Evolutionary conservation across 1,140 invertebrate genomes (phyloP), one percentile per base, ranked within the genome.

Genomic region (Drosophila paulistorum): DNA sequence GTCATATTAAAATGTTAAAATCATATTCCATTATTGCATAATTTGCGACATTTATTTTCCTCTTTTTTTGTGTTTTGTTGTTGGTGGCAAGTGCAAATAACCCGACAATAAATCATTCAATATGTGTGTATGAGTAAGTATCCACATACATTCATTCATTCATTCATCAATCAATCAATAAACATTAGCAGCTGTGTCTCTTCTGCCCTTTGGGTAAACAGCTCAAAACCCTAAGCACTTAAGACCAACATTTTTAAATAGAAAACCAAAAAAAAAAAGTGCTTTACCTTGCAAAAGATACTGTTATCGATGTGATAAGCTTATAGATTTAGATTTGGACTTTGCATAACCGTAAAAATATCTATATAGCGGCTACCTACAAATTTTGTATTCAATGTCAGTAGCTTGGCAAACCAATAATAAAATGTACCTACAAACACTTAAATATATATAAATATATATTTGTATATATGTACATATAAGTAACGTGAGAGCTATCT

Each of bases 151-250:
- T 57, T n/a, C n/a, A 33, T 57, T 33, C 54, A 57, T 57, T 57
- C 54, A 33, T 30, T 33, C 23, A 57, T 57, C 54, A 57, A 57
- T 57, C 54, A 57, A 57, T 57, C 54, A 57, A 57, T 57, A 51
- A 51, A 51, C 45, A 51, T 51, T 51, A 23, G 45, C 45, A 51
- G 45, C 45, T 51, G 45, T 5, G 17, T 11, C 17, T 23, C 14
- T 17, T 23, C 14, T 17, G 45, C 45, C 45, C 45, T 51, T 51
- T 51, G 45, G 45, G 45, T 51, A 51, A 51, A 51, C 17, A 51
- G 17, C 17, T 39, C 30, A 51, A 51, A 51, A 51, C 17, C 45
- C 10, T 23, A 23, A 23, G 7, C 45, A 51, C 45, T 23, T 51
- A 23, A 51, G 20, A 20, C 14, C 14, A 17, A 14, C 7, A 51